These are phyloP conservation scores for Taurulus bubalis DNA, from an alignment of 2,113 vertebrate species.

Conservation along the genomic window DNA sequence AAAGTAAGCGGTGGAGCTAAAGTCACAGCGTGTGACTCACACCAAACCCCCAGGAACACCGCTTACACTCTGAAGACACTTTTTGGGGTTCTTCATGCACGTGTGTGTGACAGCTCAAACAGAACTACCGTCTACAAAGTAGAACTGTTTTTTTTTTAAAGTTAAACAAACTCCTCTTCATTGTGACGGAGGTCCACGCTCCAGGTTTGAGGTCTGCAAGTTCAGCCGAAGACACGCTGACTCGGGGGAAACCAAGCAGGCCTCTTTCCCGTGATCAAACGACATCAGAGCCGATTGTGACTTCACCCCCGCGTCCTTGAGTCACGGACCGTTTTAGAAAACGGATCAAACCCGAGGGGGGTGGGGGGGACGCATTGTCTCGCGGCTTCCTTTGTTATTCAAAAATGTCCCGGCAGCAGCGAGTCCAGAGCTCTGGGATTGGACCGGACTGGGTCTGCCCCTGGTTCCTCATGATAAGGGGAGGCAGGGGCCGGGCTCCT, in stretches of 20 bases:
- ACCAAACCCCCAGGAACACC: no score
- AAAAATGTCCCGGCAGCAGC: conserved; percentile 30
- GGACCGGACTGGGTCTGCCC: conserved; percentile 56
- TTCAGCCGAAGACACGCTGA: conserved; percentile 16
- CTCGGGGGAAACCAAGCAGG: conserved; percentile 13
- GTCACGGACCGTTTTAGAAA: conserved; percentile 56
- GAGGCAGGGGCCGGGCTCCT: conserved; percentile 56
- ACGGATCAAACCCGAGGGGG: conserved; percentile 19
- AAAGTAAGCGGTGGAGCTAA: no score
- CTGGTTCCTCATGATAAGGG: conserved; percentile 69
- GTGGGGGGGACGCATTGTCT: conserved; percentile 56
- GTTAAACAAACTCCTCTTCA: neutral
- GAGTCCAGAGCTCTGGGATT: conserved; percentile 53
- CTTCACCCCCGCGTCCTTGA: conserved; percentile 42
- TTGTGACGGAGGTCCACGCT: neutral
- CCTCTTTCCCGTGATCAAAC: conserved; percentile 42
- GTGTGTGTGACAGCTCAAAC: no score
- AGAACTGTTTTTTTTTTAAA: neutral
- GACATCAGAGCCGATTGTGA: conserved; percentile 15
- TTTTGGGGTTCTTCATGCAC: no score
- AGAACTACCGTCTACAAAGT: neutral
- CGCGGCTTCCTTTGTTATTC: conserved; percentile 72
- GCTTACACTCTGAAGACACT: no score
- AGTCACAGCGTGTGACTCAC: no score
- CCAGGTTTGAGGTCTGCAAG: neutral